phyloP scores from a whole-genome alignment of 2,797 vertebrate species.

The Halcyon leucocephala region DNA sequence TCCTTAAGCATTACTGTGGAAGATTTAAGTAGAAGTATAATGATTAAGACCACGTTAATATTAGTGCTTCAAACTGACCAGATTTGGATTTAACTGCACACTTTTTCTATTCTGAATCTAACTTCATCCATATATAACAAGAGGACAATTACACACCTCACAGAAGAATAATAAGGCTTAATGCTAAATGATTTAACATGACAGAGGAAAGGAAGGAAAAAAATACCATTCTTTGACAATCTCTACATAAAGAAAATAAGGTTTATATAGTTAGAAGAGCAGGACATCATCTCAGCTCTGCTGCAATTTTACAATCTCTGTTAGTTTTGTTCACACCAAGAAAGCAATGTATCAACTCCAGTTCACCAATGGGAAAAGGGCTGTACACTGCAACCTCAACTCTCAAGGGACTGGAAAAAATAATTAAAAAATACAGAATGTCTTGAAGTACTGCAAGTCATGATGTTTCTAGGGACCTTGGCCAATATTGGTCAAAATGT shows the following conservation, averaged over 20 bases:
- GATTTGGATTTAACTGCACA: conserved; percentile 24
- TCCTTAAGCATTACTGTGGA: neutral
- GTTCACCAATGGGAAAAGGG: neutral
- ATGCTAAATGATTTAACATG: conserved; percentile 1
- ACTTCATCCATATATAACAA: neutral
- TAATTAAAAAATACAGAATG: fast-evolving
- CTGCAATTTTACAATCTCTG: neutral
- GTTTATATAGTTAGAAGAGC: neutral
- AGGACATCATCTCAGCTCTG: neutral
- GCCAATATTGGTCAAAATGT: neutral
- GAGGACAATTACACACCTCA: neutral
- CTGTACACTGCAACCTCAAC: neutral
- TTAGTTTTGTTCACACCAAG: neutral
- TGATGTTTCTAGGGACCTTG: neutral
- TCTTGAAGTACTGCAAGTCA: neutral
- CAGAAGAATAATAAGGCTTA: neutral
- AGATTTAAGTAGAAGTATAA: conserved; percentile 9
- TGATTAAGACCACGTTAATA: conserved; percentile 11
- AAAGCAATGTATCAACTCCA: neutral
- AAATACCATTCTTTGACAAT: neutral
- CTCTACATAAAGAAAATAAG: neutral
- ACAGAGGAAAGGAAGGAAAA: neutral
- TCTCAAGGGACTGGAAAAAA: neutral
- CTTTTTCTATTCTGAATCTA: neutral
- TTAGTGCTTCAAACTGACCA: neutral